phyloP scores from a whole-genome alignment of 2,797 vertebrate genomes.

The Macropodus opercularis region DNA sequence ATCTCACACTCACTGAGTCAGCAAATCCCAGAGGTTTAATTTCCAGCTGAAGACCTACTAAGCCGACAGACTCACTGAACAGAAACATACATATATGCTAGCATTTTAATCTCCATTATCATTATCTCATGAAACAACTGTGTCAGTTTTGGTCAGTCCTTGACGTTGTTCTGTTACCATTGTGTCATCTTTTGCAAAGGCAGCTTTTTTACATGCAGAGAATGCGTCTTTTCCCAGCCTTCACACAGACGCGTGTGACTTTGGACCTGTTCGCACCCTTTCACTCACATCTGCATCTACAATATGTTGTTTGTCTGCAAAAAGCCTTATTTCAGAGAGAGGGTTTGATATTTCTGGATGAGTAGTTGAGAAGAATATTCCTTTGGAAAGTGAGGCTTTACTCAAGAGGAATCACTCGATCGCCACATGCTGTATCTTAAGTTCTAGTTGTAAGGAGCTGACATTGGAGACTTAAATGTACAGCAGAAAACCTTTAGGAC shows the following conservation, averaged over 20 bases:
- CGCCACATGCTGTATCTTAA: no score
- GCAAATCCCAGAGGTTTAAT: slow-evolving; percentile 36
- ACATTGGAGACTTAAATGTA: no score
- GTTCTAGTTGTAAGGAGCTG: no score
- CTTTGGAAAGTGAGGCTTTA: slow-evolving; percentile 2
- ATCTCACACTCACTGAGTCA: slow-evolving; percentile 22
- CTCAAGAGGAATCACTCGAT: no score
- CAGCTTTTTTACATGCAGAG: background rate
- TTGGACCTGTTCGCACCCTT: slow-evolving; percentile 5
- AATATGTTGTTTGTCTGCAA: background rate
- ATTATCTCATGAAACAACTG: slow-evolving; percentile 28
- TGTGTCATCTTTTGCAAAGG: slow-evolving; percentile 1
- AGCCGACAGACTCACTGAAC: background rate
- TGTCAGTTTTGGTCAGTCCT: slow-evolving; percentile 7
- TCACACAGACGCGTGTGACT: slow-evolving; percentile 5
- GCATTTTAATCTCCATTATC: slow-evolving; percentile 16
- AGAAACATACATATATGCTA: no score
- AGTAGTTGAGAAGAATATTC: background rate
- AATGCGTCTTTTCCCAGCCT: background rate
- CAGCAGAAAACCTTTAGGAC: no score
- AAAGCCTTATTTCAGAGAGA: background rate
- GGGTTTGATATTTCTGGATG: background rate
- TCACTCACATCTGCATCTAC: background rate
- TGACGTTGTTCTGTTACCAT: background rate
- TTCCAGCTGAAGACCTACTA: slow-evolving; percentile 19